Conservation (phyloP, 2,797 vertebrate species). For the Cynopterus sphinx region DNA sequence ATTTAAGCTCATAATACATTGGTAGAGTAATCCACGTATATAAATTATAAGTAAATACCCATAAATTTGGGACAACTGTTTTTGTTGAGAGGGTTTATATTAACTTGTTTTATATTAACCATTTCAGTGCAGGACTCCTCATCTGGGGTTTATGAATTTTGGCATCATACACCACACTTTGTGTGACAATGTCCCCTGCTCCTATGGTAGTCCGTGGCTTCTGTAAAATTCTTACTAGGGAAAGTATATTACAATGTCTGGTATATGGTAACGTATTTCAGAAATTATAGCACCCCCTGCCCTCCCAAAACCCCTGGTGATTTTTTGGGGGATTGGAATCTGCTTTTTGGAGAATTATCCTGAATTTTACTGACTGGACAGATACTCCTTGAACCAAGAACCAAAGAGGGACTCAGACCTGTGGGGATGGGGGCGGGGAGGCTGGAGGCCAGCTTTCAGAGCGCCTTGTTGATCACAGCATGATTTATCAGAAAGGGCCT, state of each 20-base stretch:
- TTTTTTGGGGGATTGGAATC: neutral
- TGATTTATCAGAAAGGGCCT: neutral
- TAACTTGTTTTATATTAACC: neutral
- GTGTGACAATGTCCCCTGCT: neutral
- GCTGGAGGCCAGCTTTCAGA: neutral
- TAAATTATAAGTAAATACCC: neutral
- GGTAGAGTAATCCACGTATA: neutral
- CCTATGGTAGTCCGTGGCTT: neutral
- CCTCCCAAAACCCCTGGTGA: neutral
- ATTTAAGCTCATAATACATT: neutral
- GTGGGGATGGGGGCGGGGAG: neutral
- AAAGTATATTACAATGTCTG: neutral
- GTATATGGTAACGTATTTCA: neutral
- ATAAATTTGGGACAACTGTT: neutral
- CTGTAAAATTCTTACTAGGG: neutral
- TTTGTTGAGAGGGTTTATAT: neutral
- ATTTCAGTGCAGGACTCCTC: neutral
- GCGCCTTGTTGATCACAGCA: neutral
- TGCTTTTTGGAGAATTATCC: neutral
- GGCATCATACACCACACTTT: neutral
- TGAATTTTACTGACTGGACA: neutral
- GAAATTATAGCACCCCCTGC: neutral
- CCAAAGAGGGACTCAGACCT: neutral
- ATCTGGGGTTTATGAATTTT: neutral
- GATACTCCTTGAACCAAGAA: neutral